Evolutionary conservation across 2,113 vertebrate species (phyloP).

Genomic region (Entelurus aequoreus): DNA sequence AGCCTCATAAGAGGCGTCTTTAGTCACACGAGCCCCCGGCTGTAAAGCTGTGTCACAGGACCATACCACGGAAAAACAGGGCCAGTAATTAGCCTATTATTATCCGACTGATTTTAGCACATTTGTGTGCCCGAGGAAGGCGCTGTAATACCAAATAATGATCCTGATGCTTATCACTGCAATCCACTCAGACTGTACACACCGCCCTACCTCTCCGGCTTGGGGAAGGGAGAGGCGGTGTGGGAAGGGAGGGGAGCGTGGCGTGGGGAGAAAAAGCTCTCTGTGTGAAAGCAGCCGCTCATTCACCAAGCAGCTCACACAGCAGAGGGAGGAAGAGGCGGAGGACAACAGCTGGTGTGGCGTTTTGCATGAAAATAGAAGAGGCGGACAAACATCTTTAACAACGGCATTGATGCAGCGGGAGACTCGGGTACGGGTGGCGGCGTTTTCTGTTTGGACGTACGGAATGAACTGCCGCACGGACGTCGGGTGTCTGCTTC

Average conservation of each 20-base stretch:
- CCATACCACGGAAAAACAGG: conserved; percentile 8
- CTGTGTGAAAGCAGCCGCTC: conserved; percentile 47
- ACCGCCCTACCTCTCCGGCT: conserved; percentile 34
- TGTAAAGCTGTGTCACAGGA: conserved; percentile 16
- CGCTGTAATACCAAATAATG: conserved; percentile 34
- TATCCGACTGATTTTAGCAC: conserved; percentile 40
- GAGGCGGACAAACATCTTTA: neutral
- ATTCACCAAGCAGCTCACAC: conserved; percentile 46
- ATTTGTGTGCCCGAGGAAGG: conserved; percentile 27
- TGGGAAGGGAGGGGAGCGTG: conserved; percentile 2
- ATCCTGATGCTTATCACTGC: conserved; percentile 18
- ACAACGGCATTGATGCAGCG: neutral
- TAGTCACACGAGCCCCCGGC: conserved; percentile 14
- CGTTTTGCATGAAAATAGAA: conserved; percentile 7
- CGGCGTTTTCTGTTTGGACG: conserved; percentile 3
- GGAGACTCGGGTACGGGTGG: neutral
- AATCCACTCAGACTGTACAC: conserved; percentile 27
- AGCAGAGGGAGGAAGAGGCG: conserved; percentile 12
- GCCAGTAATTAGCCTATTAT: conserved; percentile 38
- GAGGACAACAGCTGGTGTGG: conserved; percentile 10
- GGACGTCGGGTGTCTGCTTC: conserved; percentile 18
- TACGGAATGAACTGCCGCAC: conserved; percentile 25
- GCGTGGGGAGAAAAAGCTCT: conserved; percentile 36
- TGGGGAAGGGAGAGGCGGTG: conserved; percentile 10
- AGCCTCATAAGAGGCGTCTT: conserved; percentile 13